Percentiles rank a stretch among this genome's conserved stretches.
Conservation (phyloP, 2,888 invertebrate genomes). For the Terebella lapidaria region DNA sequence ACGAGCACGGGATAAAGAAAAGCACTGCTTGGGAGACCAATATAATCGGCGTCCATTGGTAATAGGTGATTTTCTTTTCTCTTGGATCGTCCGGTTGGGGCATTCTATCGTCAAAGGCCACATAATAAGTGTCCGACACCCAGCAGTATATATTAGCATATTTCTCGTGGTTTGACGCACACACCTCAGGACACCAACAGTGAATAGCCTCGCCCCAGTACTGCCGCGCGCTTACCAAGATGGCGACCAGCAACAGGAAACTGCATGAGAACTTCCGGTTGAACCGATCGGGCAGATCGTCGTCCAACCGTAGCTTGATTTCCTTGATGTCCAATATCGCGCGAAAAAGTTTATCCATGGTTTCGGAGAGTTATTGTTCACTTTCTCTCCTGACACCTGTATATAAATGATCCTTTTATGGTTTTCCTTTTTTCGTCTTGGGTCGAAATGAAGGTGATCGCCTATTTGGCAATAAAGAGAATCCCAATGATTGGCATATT, state of each 20-base stretch:
- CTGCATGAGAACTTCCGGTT: conserved; percentile 53
- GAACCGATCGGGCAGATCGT: conserved; percentile 54
- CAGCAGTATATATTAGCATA: conserved; percentile 37
- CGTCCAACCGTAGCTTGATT: conserved; percentile 28
- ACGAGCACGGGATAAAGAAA: conserved; percentile 50
- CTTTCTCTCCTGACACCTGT: too few species aligned
- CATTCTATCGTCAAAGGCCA: conserved; percentile 23
- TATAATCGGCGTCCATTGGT: conserved; percentile 55
- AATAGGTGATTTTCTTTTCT: conserved; percentile 52
- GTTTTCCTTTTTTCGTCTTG: too few species aligned
- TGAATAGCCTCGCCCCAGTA: conserved; percentile 56
- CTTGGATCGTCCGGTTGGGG: conserved; percentile 31
- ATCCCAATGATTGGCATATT: too few species aligned
- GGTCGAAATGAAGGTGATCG: too few species aligned
- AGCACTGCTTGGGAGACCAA: conserved; percentile 31
- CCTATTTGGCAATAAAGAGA: too few species aligned
- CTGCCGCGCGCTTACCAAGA: conserved; percentile 55
- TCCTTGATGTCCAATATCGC: conserved; percentile 19
- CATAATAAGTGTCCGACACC: conserved; percentile 50
- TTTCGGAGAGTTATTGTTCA: too few species aligned
- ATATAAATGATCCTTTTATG: too few species aligned
- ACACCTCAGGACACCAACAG: conserved; percentile 47
- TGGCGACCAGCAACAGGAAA: conserved; percentile 50
- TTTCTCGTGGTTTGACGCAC: conserved; percentile 26
- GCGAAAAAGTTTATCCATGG: conserved; percentile 21